Percentiles rank a stretch among this genome's conserved stretches.
Conservation (phyloP, 2,797 vertebrate species). For the Poeciliopsis turneri region DNA sequence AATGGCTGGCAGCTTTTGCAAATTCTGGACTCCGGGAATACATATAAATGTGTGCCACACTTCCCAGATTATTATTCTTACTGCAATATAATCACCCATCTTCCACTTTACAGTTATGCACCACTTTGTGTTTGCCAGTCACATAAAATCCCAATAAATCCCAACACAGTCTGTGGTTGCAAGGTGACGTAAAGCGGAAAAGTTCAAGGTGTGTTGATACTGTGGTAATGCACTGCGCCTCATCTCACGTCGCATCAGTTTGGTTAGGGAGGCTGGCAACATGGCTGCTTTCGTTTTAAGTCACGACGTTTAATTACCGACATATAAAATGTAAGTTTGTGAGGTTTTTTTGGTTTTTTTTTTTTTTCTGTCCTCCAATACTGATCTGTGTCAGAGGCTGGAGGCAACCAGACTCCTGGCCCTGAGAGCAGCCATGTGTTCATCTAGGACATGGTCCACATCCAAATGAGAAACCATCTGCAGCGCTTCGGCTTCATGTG, state of each 20-base stretch:
- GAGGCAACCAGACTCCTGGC: slow-evolving; percentile 65
- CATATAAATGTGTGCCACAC: not conserved
- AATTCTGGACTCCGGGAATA: not conserved
- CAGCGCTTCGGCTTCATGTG: slow-evolving; percentile 54
- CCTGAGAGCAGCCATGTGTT: slow-evolving; percentile 70
- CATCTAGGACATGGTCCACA: slow-evolving; percentile 69
- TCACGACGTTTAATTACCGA: not conserved
- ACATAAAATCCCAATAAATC: not conserved
- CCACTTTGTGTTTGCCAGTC: not conserved
- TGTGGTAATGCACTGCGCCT: not conserved
- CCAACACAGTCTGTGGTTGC: not conserved
- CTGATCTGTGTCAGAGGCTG: slow-evolving; percentile 55
- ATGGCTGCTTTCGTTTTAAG: not conserved
- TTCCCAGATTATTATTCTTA: not conserved
- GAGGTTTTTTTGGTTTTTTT: not conserved
- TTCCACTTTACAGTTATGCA: not conserved
- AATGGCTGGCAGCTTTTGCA: not conserved
- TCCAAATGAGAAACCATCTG: slow-evolving; percentile 77
- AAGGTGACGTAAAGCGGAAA: not conserved
- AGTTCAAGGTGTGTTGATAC: not conserved
- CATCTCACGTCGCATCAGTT: not conserved
- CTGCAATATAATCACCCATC: not conserved
- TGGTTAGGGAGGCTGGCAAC: not conserved
- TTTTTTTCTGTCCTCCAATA: slow-evolving; percentile 15
- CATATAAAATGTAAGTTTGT: not conserved